phyloP scores from a whole-genome alignment of 2,113 vertebrate genomes.

The Scatophagus argus region DNA sequence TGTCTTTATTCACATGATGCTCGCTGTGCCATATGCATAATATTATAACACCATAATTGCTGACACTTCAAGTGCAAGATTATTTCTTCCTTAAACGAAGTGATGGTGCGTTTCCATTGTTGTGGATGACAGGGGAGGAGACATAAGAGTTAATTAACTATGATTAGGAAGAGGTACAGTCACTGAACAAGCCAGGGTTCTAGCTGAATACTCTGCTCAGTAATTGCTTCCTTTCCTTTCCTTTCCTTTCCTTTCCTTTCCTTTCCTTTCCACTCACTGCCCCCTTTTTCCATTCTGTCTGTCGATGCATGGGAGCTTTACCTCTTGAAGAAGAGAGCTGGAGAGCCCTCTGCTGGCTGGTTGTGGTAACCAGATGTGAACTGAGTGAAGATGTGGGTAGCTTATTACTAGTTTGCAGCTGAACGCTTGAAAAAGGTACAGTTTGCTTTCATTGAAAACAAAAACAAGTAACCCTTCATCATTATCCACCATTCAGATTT shows the following conservation, averaged over 20 bases:
- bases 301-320: constrained; percentile 16
- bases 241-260: constrained; percentile 48
- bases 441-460: neutral
- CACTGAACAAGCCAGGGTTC: constrained; percentile 62
- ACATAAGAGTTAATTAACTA: constrained; percentile 80
- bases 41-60: constrained; percentile 74
- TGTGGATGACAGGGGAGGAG: constrained; percentile 77
- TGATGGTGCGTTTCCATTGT: constrained; percentile 79
- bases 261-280: constrained; percentile 28
- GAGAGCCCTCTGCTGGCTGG: constrained; percentile 75
- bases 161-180: constrained; percentile 71
- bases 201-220: constrained; percentile 48
- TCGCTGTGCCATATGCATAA: constrained; percentile 64
- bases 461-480: neutral
- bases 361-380: neutral
- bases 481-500: neutral
- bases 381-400: neutral
- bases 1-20: constrained; percentile 71
- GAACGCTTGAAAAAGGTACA: neutral
- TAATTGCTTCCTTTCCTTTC: constrained; percentile 66
- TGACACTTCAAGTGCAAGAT: constrained; percentile 76
- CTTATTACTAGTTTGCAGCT: neutral
- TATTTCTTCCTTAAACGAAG: constrained; percentile 80
- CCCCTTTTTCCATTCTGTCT: constrained; percentile 35
- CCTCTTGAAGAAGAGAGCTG: constrained; percentile 58